phyloP scores from a whole-genome alignment of 1,140 invertebrate species.

The Metopolophium dirhodum region DNA sequence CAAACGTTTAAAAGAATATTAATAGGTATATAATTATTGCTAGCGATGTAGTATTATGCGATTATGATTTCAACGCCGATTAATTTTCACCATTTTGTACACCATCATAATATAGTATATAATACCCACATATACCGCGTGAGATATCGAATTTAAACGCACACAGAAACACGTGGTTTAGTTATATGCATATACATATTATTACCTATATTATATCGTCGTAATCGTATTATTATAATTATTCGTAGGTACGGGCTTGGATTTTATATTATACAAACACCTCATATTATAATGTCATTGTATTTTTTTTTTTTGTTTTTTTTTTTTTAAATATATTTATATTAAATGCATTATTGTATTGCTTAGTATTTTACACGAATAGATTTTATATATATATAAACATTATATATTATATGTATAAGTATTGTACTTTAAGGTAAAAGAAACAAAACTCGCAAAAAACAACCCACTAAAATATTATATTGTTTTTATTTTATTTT shows the following conservation, averaged over 20 bases:
- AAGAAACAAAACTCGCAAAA: constrained; percentile 21
- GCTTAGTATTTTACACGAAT: constrained; percentile 23
- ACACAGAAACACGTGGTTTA: background rate
- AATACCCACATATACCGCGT: background rate
- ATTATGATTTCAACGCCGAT: background rate
- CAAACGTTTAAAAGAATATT: constrained; percentile 11
- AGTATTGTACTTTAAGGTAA: background rate
- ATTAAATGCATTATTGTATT: constrained; percentile 21
- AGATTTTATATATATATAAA: background rate
- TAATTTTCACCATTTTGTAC: background rate
- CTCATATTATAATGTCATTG: constrained; percentile 15
- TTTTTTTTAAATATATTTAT: background rate
- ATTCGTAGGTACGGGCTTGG: constrained; percentile 46
- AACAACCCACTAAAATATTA: background rate
- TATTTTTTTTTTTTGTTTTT: constrained; percentile 12
- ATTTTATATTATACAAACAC: constrained; percentile 24
- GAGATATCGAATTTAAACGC: background rate
- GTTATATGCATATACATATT: constrained; percentile 4
- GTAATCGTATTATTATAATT: constrained; percentile 22
- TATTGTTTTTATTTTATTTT: background rate
- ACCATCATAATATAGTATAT: background rate
- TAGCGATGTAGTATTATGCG: background rate
- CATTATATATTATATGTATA: background rate
- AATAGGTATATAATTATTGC: background rate
- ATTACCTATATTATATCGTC: background rate